Evolutionary conservation across 2,888 invertebrate genomes (phyloP).

Genomic region (Euphydryas editha): DNA sequence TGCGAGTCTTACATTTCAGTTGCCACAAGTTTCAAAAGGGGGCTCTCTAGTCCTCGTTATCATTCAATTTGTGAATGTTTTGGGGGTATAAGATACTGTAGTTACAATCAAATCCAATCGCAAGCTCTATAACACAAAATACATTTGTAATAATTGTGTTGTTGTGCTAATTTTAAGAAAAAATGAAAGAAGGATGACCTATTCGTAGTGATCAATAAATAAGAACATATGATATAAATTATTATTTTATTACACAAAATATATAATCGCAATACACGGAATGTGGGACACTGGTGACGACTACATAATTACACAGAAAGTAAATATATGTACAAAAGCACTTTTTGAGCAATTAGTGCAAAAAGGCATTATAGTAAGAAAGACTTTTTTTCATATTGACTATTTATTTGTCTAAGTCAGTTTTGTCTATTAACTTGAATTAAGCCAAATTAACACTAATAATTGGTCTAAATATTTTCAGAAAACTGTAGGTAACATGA

Average conservation of each 20-base stretch:
- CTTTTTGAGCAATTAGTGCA: slow-evolving; percentile 14
- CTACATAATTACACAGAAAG: slow-evolving; percentile 68
- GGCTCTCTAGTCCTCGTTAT: no score
- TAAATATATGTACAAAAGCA: slow-evolving; percentile 68
- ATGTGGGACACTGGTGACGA: slow-evolving; percentile 75
- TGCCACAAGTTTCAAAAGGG: no score
- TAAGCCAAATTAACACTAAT: slow-evolving; percentile 19
- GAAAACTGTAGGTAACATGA: slow-evolving; percentile 36
- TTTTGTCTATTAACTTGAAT: not conserved
- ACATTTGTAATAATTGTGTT: no score
- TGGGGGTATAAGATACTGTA: no score
- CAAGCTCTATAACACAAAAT: no score
- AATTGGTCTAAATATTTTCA: slow-evolving; percentile 11
- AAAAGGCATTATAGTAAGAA: slow-evolving; percentile 20
- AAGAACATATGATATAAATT: slow-evolving; percentile 46
- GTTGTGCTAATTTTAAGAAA: not conserved
- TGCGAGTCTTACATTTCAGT: no score
- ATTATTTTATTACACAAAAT: slow-evolving; percentile 71
- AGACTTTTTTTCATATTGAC: slow-evolving; percentile 1
- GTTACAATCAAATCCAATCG: no score
- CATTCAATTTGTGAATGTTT: no score
- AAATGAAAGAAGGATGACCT: not conserved
- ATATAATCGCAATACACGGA: slow-evolving; percentile 63
- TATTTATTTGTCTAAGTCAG: not conserved
- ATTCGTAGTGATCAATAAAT: slow-evolving; percentile 29